Base-by-base conservation (phyloP, 1,140 invertebrate species). In the Pseudomyrmex sp. region DNA sequence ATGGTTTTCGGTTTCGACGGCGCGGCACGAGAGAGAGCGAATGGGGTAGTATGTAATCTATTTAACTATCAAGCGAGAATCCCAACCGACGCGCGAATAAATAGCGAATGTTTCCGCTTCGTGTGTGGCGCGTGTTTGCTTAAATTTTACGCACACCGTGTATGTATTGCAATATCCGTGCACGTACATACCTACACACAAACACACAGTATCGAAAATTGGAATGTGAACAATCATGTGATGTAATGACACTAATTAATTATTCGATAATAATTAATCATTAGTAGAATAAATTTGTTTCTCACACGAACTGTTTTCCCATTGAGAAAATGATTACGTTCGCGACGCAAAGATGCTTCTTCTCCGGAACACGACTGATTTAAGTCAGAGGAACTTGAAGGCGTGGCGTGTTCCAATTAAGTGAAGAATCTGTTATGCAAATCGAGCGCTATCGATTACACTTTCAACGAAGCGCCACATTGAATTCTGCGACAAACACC, bases 351-450 rank as follows among this genome's bases (percentile, higher is more conserved):
- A 48, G 20, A 15, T 10, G 50, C 2, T 52, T 13, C 18, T 50
- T 35, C 73, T 59, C 13, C 26, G 23, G 48, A 44, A 7, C 56
- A 10, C 35, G 70, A 48, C 56, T 26, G 56, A 80, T 58, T 69
- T 69, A 79, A 79, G 69, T 58, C 52, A 70, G 70, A 80, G 76
- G n/a, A 80, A 80, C 35, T 50, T 68, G 66, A 59, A 58, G 44
- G 35, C 44, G 76, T 23, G 63, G 48, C 76, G 54, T 80, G 76
- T 61, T 72, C 44, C 76, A 80, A 80, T 80, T 80, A 80, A 70
- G 56, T 59, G 54, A 80, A 80, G 76, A 80, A 80, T 80, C 76
- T 80, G 66, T 80, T 80, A 80, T 80, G 76, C 56, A 80, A 72
- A 80, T 80, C 66, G 54, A 48, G 56, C 35, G 52, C 76, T 61